A percentile compares a stretch with the other conserved stretches of the same genome.
These are phyloP conservation scores for Brachionus paranguensis DNA, from an alignment of 1,140 invertebrate species.

Conservation along the genomic window DNA sequence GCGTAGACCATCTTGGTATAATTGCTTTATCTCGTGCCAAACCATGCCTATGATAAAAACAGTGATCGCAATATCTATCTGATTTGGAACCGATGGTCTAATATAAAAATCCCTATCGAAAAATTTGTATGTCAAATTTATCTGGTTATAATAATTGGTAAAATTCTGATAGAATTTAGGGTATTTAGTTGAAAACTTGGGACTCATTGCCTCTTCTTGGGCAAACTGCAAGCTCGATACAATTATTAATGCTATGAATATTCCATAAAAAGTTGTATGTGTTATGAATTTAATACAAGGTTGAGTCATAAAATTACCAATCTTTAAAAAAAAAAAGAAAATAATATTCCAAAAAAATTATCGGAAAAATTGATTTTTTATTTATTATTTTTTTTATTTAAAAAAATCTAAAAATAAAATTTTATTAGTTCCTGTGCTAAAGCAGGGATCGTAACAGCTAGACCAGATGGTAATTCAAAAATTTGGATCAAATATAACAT, in stretches of 20 bases:
- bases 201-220: not conserved
- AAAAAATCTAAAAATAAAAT: not conserved
- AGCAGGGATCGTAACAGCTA: too few relatives aligned
- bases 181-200: not conserved
- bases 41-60: slow-evolving; percentile 45
- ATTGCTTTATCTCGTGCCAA: slow-evolving; percentile 51
- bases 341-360: too few relatives aligned
- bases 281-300: slow-evolving; percentile 53
- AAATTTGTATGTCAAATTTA: slow-evolving; percentile 26
- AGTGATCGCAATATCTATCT: slow-evolving; percentile 31
- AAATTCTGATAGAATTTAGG: not conserved
- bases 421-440: not conserved
- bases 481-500: too few relatives aligned
- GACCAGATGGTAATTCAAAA: too few relatives aligned
- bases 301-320: slow-evolving; percentile 46
- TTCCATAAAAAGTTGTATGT: slow-evolving; percentile 61
- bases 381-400: not conserved
- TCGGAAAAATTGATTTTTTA: not conserved
- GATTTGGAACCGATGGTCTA: not conserved
- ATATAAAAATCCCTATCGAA: slow-evolving; percentile 34
- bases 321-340: slow-evolving; percentile 42
- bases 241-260: slow-evolving; percentile 63
- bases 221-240: slow-evolving; percentile 42
- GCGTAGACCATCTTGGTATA: slow-evolving; percentile 47
- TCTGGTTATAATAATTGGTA: not conserved